These are phyloP conservation scores for Engraulis encrasicolus DNA, from an alignment of 2,113 vertebrate species.

Conservation along the genomic window DNA sequence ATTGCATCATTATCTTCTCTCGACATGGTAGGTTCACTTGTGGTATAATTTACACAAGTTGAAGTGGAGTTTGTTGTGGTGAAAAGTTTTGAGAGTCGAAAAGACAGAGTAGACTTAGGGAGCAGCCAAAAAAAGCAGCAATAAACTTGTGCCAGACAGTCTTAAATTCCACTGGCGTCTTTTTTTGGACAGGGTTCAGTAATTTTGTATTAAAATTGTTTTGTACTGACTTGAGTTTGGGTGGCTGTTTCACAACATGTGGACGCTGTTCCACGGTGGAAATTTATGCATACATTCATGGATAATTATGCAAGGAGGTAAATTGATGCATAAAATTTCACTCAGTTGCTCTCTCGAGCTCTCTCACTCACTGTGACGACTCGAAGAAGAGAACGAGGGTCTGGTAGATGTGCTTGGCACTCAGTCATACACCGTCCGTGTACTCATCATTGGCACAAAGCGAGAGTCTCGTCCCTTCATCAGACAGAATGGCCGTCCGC, in stretches of 20 bases:
- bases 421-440: background rate
- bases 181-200: background rate
- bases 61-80: background rate
- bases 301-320: no score
- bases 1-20: background rate
- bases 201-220: background rate
- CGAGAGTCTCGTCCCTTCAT: background rate
- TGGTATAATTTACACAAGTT: background rate
- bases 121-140: slow-evolving; percentile 10
- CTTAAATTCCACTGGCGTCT: background rate
- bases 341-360: background rate
- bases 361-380: background rate
- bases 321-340: background rate
- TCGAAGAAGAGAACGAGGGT: background rate
- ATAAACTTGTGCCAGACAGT: background rate
- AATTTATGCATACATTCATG: background rate
- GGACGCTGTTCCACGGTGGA: background rate
- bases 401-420: background rate
- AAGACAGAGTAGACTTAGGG: background rate
- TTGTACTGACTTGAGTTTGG: background rate
- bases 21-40: background rate
- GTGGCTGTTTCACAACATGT: background rate
- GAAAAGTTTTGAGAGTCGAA: background rate
- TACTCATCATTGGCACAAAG: background rate
- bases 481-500: background rate